Evolutionary conservation across 2,888 invertebrate species (phyloP).

Genomic region (Megaustenia siamemsis): DNA sequence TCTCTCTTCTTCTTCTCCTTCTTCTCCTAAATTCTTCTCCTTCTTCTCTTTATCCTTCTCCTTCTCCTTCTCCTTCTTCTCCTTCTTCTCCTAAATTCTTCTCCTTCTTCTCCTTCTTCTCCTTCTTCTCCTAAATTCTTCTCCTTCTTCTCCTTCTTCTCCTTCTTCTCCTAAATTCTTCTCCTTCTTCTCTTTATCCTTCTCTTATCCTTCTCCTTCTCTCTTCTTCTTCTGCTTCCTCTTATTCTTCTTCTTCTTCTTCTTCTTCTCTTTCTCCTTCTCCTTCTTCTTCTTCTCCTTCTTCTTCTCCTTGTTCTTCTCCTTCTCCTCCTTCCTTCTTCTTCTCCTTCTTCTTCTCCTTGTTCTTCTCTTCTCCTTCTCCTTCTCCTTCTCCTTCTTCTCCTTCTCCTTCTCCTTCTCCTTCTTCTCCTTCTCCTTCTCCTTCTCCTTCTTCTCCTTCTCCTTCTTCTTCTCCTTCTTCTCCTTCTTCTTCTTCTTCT

Average conservation of each 20-base stretch:
- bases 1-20: neutral
- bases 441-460: neutral
- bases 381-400: neutral
- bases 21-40: too few relatives aligned
- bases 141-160: neutral
- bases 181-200: neutral
- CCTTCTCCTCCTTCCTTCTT: conserved; percentile 4
- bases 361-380: neutral
- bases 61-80: too few relatives aligned
- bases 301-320: too few relatives aligned
- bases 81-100: too few relatives aligned
- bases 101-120: too few relatives aligned
- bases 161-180: too few relatives aligned
- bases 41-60: too few relatives aligned
- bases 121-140: too few relatives aligned
- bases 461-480: neutral
- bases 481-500: neutral
- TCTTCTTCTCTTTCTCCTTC: neutral
- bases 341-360: neutral
- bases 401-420: neutral
- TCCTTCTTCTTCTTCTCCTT: neutral
- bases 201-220: neutral
- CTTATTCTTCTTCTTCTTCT: too few relatives aligned
- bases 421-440: neutral
- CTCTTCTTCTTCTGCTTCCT: too few relatives aligned